Evolutionary conservation across 2,888 invertebrate species (phyloP).

Genomic region (Lochmaea capreae): DNA sequence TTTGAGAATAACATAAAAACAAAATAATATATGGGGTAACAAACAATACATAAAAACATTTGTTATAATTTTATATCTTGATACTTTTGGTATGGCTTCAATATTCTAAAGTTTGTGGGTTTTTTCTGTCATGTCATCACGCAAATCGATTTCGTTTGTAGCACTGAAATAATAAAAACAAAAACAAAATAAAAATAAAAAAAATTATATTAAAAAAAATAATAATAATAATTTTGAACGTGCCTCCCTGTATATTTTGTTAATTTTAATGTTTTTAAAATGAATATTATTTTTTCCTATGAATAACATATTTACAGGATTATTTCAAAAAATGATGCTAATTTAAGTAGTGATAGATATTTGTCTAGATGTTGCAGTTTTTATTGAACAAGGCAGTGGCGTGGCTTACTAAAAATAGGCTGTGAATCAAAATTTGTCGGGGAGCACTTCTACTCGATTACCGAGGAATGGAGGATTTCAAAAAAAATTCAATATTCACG

Average conservation of each 20-base stretch:
- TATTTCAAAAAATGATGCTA: not conserved
- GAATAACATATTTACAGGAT: not conserved
- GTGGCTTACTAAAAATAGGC: too few relatives aligned
- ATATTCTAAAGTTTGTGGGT: not conserved
- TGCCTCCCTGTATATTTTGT: too few relatives aligned
- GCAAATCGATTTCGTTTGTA: slow-evolving; percentile 10
- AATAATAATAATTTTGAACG: not conserved
- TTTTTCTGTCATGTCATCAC: slow-evolving; percentile 2
- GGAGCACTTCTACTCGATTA: too few relatives aligned
- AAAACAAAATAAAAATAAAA: slow-evolving; percentile 34
- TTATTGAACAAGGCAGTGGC: too few relatives aligned
- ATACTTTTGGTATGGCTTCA: not conserved
- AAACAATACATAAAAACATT: not conserved
- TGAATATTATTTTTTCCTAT: too few relatives aligned
- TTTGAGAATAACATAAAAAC: not conserved
- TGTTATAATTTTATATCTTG: not conserved
- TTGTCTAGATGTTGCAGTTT: too few relatives aligned
- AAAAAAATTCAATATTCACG: too few relatives aligned
- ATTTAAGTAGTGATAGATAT: too few relatives aligned
- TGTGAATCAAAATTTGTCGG: too few relatives aligned
- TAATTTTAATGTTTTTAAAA: too few relatives aligned
- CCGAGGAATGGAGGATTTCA: too few relatives aligned
- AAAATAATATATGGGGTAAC: not conserved
- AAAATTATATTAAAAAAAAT: slow-evolving; percentile 2
- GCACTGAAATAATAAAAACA: slow-evolving; percentile 42